Conservation (phyloP, 35 echinoderm and acorn worm species). For the Heliocidaris tuberculata region DNA sequence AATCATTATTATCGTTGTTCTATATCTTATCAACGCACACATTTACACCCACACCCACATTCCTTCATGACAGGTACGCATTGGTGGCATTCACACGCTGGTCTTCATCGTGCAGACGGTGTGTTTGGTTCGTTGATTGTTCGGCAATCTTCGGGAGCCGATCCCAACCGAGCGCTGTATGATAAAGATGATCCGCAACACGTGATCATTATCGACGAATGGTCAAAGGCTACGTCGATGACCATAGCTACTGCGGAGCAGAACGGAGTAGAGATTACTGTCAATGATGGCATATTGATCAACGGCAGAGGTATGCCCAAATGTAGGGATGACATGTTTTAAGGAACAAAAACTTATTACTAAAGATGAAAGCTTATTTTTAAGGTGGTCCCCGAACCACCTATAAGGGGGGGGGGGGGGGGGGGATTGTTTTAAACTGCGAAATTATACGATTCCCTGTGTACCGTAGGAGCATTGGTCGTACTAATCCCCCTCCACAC, state of each 20-base stretch:
- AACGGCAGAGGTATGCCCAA: not conserved
- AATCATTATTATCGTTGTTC: too few relatives aligned
- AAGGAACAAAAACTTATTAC: not conserved
- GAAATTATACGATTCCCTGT: too few relatives aligned
- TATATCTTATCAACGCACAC: too few relatives aligned
- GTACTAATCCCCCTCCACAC: too few relatives aligned
- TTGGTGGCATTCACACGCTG: conserved; percentile 81
- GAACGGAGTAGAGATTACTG: not conserved
- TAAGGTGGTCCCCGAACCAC: too few relatives aligned
- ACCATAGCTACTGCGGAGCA: not conserved
- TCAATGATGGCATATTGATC: not conserved
- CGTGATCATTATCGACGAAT: conserved; percentile 54
- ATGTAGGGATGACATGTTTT: not conserved
- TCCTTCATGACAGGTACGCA: conserved; percentile 61
- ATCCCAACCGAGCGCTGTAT: conserved; percentile 49
- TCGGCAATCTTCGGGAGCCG: conserved; percentile 36
- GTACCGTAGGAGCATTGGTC: too few relatives aligned
- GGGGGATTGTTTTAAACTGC: too few relatives aligned
- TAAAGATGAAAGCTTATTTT: too few relatives aligned
- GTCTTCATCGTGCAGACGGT: conserved; percentile 73
- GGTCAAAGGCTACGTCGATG: conserved; percentile 32
- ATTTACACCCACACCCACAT: too few relatives aligned
- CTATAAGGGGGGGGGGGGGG: too few relatives aligned
- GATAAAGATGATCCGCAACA: conserved; percentile 48
- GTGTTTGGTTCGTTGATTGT: conserved; percentile 61